These are phyloP conservation scores for Riparia riparia DNA, from an alignment of 2,113 vertebrate genomes.

Conservation along the genomic window DNA sequence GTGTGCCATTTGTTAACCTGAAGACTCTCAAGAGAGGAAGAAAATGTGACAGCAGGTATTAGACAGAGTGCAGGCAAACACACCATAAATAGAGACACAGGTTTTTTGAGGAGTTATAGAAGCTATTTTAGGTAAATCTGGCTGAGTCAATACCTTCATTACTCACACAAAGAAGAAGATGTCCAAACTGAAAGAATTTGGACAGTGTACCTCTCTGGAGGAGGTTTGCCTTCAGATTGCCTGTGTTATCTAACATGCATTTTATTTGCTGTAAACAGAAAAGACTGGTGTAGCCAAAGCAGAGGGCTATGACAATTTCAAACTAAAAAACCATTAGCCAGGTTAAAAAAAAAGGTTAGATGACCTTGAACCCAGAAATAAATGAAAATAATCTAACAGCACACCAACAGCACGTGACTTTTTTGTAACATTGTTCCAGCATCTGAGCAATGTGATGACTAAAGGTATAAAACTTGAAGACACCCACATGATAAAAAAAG, in stretches of 20 bases:
- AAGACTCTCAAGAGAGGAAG: background rate
- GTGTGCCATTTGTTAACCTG: background rate
- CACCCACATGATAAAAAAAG: background rate
- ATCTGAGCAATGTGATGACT: background rate
- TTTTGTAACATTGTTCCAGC: background rate
- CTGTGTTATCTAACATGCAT: background rate
- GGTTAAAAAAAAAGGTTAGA: background rate
- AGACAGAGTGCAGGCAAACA: background rate
- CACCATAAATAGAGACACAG: background rate
- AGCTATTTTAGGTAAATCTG: background rate
- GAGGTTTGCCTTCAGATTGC: background rate
- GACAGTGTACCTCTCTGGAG: background rate
- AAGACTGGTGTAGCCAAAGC: background rate
- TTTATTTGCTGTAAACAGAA: background rate
- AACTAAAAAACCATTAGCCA: background rate
- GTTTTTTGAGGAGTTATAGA: background rate
- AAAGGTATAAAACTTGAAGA: background rate
- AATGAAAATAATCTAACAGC: background rate
- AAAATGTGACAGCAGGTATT: background rate
- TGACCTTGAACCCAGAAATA: background rate
- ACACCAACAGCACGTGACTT: accelerated
- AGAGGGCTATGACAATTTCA: background rate
- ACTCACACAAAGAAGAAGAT: background rate
- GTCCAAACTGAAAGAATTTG: background rate
- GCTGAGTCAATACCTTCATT: background rate